Evolutionary conservation across 2,888 invertebrate species (phyloP).

Genomic region (Tuta absoluta): DNA sequence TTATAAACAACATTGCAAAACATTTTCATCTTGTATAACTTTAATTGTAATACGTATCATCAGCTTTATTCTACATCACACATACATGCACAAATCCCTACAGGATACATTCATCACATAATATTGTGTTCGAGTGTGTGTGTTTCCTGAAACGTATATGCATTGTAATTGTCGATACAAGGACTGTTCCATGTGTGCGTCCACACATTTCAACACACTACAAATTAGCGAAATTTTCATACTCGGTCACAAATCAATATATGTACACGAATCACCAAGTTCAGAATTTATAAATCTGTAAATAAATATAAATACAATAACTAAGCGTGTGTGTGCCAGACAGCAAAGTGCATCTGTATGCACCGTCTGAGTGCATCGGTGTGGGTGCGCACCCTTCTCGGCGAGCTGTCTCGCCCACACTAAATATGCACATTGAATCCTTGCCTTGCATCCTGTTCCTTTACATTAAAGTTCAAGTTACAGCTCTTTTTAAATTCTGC

Average conservation of each 20-base stretch:
- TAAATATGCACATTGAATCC: neutral
- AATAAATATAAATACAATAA: conserved; percentile 23
- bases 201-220: neutral
- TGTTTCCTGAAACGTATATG: conserved; percentile 36
- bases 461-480: conserved; percentile 41
- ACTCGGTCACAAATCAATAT: neutral
- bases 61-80: conserved; percentile 37
- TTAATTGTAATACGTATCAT: conserved; percentile 31
- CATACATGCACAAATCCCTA: conserved; percentile 39
- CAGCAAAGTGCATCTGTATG: conserved; percentile 61
- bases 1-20: conserved; percentile 38
- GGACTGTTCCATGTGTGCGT: conserved; percentile 7
- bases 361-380: conserved; percentile 53
- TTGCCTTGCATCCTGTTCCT: conserved; percentile 37
- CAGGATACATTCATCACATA: conserved; percentile 26
- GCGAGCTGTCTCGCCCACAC: conserved; percentile 52
- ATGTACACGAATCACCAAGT: neutral
- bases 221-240: neutral
- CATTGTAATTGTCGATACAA: neutral
- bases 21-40: conserved; percentile 40
- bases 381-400: conserved; percentile 74
- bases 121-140: conserved; percentile 19
- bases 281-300: neutral
- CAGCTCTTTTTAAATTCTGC: conserved; percentile 18
- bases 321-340: conserved; percentile 61